These are phyloP conservation scores for Amblyjoppa proteus DNA, from an alignment of 2,888 invertebrate genomes.

Conservation along the genomic window DNA sequence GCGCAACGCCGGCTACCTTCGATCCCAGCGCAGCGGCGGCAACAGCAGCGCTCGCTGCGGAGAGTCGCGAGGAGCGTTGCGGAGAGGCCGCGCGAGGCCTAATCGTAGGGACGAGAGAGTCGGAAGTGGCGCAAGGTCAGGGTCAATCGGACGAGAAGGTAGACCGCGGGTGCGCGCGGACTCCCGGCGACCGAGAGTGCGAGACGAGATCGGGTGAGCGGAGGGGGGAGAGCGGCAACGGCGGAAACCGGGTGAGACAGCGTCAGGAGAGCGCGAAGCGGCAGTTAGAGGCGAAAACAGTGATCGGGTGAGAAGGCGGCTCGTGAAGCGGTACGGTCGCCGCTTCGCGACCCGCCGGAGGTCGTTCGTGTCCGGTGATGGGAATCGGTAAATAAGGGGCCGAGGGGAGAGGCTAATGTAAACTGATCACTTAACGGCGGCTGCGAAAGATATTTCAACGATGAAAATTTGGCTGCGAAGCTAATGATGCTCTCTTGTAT, in stretches of 20 bases:
- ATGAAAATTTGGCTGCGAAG: no score
- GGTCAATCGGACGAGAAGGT: slow-evolving; percentile 80
- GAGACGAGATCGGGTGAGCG: slow-evolving; percentile 35
- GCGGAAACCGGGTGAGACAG: slow-evolving; percentile 31
- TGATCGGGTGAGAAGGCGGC: slow-evolving; percentile 4
- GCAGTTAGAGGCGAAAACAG: neutral
- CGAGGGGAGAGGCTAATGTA: no score
- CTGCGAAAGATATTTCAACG: no score
- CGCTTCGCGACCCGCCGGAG: neutral
- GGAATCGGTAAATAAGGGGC: no score
- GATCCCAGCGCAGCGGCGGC: slow-evolving; percentile 58
- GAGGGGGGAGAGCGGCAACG: slow-evolving; percentile 39
- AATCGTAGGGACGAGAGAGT: slow-evolving; percentile 81
- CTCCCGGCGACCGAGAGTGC: slow-evolving; percentile 52
- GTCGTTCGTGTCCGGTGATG: no score
- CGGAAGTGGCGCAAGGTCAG: slow-evolving; percentile 85
- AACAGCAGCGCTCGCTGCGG: slow-evolving; percentile 51
- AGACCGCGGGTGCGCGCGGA: slow-evolving; percentile 64
- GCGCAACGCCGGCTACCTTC: slow-evolving; percentile 50
- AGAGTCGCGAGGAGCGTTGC: slow-evolving; percentile 41
- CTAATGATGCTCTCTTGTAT: no score
- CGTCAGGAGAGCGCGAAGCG: slow-evolving; percentile 21
- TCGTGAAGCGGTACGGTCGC: slow-evolving; percentile 22
- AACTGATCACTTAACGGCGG: no score
- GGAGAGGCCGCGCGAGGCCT: slow-evolving; percentile 49